Evolutionary conservation across 1,140 invertebrate genomes (phyloP).

Genomic region (Orchesella cincta): DNA sequence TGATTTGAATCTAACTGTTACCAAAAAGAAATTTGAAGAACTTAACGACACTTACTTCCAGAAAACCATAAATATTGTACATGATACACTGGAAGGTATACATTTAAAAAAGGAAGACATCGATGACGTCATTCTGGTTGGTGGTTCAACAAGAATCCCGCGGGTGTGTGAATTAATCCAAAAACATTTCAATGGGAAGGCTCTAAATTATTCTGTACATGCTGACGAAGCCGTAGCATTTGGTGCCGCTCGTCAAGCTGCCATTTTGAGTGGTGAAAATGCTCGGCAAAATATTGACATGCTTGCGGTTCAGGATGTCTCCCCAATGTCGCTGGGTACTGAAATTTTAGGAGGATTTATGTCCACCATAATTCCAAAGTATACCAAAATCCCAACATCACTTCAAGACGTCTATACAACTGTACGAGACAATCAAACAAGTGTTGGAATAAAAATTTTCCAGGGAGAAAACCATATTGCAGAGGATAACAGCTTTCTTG

Average conservation of each 20-base stretch:
- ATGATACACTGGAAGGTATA: conserved; percentile 59
- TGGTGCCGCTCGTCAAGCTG: conserved; percentile 57
- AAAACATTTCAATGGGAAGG: not conserved
- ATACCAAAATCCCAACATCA: not conserved
- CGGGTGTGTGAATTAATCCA: not conserved
- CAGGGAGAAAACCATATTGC: not conserved
- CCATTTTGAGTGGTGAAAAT: conserved; percentile 50
- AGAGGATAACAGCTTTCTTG: not conserved
- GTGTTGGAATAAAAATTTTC: not conserved
- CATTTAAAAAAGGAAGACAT: conserved; percentile 59
- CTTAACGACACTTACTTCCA: not conserved
- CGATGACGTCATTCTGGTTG: conserved; percentile 32
- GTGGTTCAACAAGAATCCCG: conserved; percentile 28
- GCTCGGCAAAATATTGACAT: not conserved
- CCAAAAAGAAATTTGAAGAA: not conserved
- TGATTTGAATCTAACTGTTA: not conserved
- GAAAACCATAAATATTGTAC: not conserved
- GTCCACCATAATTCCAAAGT: not conserved
- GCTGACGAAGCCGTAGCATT: conserved; percentile 64
- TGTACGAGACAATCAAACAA: not conserved
- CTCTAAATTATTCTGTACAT: conserved; percentile 54
- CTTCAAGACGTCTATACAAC: not conserved
- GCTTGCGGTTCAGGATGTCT: not conserved
- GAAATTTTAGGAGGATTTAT: not conserved
- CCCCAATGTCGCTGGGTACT: not conserved